These are phyloP conservation scores for Oncorhynchus mykiss DNA, from an alignment of 2,113 vertebrate species.

Conservation along the genomic window DNA sequence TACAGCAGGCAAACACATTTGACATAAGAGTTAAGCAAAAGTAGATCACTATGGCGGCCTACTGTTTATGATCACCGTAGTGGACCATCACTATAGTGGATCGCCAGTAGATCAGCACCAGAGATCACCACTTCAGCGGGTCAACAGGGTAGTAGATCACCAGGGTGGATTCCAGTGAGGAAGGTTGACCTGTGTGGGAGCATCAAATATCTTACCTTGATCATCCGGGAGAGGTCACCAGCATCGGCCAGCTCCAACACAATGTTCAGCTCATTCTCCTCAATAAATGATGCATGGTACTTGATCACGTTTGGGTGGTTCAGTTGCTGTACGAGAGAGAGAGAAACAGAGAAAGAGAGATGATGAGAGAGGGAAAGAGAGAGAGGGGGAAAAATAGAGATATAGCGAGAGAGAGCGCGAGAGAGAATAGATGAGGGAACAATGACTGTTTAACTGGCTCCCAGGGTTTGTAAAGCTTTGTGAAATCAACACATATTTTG, in stretches of 20 bases:
- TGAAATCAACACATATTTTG: not conserved
- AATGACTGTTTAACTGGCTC: not conserved
- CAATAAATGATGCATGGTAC: constrained; percentile 98
- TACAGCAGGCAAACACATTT: not conserved
- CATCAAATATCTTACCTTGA: constrained; percentile 81
- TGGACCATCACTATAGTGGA: no score
- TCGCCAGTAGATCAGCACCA: no score
- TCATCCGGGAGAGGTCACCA: constrained; percentile 97
- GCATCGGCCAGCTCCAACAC: constrained; percentile 97
- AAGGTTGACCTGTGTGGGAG: not conserved
- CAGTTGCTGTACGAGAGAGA: constrained; percentile 82
- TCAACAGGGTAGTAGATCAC: not conserved
- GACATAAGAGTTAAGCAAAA: no score
- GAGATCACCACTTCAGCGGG: not conserved
- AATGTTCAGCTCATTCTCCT: constrained; percentile 97
- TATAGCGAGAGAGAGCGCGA: constrained; percentile 7
- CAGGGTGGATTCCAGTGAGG: not conserved
- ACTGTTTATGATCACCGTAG: no score
- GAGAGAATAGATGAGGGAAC: not conserved
- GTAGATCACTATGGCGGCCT: no score
- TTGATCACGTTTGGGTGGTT: constrained; percentile 99
- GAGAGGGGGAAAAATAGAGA: constrained; percentile 17
- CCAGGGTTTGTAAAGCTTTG: constrained; percentile 15
- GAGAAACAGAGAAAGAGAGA: constrained; percentile 22
- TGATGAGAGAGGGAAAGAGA: constrained; percentile 20